Conservation (phyloP, 1,140 invertebrate species). For the Ephestia elutella region DNA sequence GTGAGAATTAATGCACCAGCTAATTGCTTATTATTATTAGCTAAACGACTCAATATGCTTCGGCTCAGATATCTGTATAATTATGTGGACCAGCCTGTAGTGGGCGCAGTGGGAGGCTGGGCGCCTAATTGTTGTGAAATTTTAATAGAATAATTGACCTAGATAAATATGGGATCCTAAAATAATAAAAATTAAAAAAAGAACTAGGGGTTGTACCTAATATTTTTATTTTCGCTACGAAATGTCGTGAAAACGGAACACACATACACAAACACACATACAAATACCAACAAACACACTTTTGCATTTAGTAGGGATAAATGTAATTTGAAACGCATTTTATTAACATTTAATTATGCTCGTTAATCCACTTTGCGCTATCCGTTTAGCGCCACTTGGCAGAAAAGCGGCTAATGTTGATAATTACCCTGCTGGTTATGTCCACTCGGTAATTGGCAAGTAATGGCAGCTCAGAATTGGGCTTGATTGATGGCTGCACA, state of each 20-base stretch:
- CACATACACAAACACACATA: no score
- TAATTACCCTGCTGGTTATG: not conserved
- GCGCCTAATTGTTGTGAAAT: not conserved
- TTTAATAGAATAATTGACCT: not conserved
- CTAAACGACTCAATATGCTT: not conserved
- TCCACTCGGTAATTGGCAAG: not conserved
- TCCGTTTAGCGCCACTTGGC: not conserved
- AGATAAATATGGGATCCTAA: no score
- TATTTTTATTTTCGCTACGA: no score
- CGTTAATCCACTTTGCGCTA: not conserved
- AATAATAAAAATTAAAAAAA: no score
- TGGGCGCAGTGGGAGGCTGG: not conserved
- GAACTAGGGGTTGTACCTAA: no score
- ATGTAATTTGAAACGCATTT: no score
- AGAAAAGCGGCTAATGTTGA: not conserved
- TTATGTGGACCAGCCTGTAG: not conserved
- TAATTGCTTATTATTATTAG: conserved; percentile 1
- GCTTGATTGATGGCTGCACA: not conserved
- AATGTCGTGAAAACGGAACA: no score
- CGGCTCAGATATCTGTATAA: not conserved
- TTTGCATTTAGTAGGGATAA: no score
- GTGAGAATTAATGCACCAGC: not conserved
- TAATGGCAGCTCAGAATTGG: not conserved
- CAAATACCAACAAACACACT: no score
- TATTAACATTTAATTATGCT: not conserved